Evolutionary conservation across 2,888 invertebrate species (phyloP), one percentile per base, ranked within the genome.

Genomic region (Autographa gamma): DNA sequence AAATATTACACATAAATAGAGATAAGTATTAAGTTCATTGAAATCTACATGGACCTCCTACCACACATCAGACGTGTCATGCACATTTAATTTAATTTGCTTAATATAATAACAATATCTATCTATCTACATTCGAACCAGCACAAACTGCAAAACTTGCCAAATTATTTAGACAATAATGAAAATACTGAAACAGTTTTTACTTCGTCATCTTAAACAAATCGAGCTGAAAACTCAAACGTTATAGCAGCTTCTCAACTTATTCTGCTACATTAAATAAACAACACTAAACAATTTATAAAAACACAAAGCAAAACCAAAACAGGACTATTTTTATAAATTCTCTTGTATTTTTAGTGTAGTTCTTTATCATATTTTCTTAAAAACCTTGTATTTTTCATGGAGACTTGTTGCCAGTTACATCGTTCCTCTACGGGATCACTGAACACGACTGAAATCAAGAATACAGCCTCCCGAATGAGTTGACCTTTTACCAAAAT

Each of bases 351-450:
- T 69, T 60, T 77, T 69, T 54, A 38, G 31, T 56, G 41, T 16
- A 75, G 62, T 69, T 43, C 70, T 77, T 69, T 76, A 76, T 73
- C 60, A 67, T 69, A 76, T 71, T 79, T 79, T 72, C 63, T 52
- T 70, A 54, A 70, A 79, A 60, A 62, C 73, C 56, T 65, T n/a
- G 63, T 65, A 69, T 41, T 65, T 76, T 80, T 69, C 58, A 54
- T 64, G 71, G 32, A 62, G 60, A 73, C 68, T 74, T 79, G 76
- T 73, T 76, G 77, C 72, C 31, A 48, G 69, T 74, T 74, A 76
- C 63, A 63, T 59, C 60, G 54, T 31, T 66, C 31, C 52, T 73
- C 59, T 61, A 31, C 43, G 54, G 74, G 74, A 71, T 73, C 60
- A 71, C 34, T 11, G 61, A 66, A 34, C 63, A 69, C 59, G 69